Evolutionary conservation across 2,888 invertebrate genomes (phyloP).

Genomic region (Phyto melanocephala): DNA sequence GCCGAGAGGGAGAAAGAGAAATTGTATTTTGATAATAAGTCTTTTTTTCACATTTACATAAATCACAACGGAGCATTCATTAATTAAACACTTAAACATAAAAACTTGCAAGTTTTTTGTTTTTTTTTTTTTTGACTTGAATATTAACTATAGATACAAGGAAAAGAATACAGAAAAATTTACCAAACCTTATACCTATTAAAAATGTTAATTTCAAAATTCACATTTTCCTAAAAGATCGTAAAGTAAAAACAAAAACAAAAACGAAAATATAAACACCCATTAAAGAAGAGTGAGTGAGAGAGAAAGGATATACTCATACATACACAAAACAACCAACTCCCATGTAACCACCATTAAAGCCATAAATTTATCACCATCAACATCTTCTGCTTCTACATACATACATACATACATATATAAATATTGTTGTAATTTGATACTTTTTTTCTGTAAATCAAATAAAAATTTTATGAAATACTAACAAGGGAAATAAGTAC

Average conservation of each 20-base stretch:
- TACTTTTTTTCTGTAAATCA: not conserved
- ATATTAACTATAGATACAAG: not conserved
- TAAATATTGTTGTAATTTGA: conserved; percentile 10
- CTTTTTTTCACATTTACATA: not conserved
- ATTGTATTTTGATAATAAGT: not conserved
- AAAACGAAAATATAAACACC: not conserved
- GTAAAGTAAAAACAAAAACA: not conserved
- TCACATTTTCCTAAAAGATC: not conserved
- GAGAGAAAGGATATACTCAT: no score
- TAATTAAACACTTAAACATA: not conserved
- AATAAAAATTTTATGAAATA: not conserved
- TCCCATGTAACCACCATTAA: conserved; percentile 5
- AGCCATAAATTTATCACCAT: conserved; percentile 33
- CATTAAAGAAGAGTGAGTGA: no score
- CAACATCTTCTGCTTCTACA: not conserved
- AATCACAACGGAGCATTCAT: no score
- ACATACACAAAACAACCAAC: not conserved
- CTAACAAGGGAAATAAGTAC: not conserved
- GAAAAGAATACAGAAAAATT: not conserved
- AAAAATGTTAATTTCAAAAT: conserved; percentile 21
- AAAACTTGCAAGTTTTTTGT: not conserved
- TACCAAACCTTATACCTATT: not conserved
- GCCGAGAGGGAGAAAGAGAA: not conserved
- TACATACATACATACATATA: no score
- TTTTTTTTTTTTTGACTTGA: no score